Base-by-base conservation (phyloP, 1,140 invertebrate genomes). In the Temnothorax nylanderi region DNA sequence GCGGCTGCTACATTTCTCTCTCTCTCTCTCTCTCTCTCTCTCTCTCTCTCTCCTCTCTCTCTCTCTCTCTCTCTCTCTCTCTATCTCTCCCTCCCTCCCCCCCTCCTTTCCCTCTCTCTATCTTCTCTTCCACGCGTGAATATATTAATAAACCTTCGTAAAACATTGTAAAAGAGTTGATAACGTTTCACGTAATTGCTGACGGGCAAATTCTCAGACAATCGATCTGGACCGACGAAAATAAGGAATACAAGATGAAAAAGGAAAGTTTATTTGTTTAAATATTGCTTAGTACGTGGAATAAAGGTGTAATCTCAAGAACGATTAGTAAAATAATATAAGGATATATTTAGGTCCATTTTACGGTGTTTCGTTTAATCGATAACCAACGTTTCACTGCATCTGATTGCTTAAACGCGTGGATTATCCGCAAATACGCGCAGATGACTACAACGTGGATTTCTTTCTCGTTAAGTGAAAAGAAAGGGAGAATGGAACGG, bases 401-500 rank as follows among this genome's bases (percentile, higher is more conserved):
- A 18, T 26, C 13, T 13, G 65, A 26, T 26, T 26, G 41, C 2
- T 18, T 72, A 21, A 56, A 56, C 8, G 5, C 11, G n/a, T 5
- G 18, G 32, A 56, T 74, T 34, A 56, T 21, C 5, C 49, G 8
- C 18, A 1, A 51, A 37, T 11, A 8, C 11, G 3, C 5, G 18
- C 16, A 41, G 18, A 34, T 54, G 49, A 54, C 58, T 76, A n/a
- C 34, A 56, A 69, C 13, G 34, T 37, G 72, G 8, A 76, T 76
- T 76, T 76, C 37, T 58, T 75, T 75, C 7, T 34, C n/a, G 5
- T 56, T 56, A 34, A 74, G 11, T 41, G 34, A n/a, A 58, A 76
- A n/a, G 72, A 76, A 76, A 76, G 13, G 51, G 71, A 76, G 72
- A 76, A 76, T 5, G 54, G 72, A 58, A 54, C 7, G 37, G 54